A percentile compares a stretch with the other conserved stretches of the same genome.
Evolutionary conservation across 1,140 invertebrate species (phyloP).

Genomic region (Schlechtendalia chinensis): DNA sequence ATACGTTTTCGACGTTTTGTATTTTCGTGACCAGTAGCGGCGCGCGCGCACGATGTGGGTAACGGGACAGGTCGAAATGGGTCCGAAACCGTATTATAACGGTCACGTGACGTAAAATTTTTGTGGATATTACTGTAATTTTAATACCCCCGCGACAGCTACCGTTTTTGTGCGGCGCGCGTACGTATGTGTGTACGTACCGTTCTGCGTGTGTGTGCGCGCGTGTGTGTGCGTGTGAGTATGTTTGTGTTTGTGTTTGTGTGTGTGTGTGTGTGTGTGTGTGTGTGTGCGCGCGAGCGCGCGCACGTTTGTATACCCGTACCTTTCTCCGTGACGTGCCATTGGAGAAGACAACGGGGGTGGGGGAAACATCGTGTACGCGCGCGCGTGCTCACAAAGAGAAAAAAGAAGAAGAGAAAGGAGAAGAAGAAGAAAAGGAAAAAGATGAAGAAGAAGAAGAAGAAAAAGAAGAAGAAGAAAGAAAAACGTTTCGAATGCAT

Average conservation of each 20-base stretch:
- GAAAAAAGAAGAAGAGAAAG: neutral
- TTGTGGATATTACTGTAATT: constrained; percentile 49
- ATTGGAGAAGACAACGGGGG: neutral
- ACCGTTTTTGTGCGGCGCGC: constrained; percentile 13
- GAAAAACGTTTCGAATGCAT: constrained; percentile 19
- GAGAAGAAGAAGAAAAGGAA: neutral
- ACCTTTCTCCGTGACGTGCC: constrained; percentile 18
- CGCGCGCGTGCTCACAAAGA: too few relatives aligned
- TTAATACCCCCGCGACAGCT: constrained; percentile 40
- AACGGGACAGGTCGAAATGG: constrained; percentile 49
- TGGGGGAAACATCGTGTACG: neutral
- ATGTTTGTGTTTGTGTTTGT: too few relatives aligned
- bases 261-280: neutral
- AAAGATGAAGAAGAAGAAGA: neutral
- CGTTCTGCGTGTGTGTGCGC: neutral
- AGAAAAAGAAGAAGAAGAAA: constrained; percentile 5
- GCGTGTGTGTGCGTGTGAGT: too few relatives aligned
- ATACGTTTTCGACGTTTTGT: constrained; percentile 38
- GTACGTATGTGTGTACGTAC: neutral
- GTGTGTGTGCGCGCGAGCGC: neutral
- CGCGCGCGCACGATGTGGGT: neutral
- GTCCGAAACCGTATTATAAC: constrained; percentile 50
- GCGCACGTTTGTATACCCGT: neutral
- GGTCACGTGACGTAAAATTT: constrained; percentile 46
- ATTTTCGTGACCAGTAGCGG: constrained; percentile 45